Conservation (phyloP, 2,797 vertebrate species). For the Labeo calbasu region DNA sequence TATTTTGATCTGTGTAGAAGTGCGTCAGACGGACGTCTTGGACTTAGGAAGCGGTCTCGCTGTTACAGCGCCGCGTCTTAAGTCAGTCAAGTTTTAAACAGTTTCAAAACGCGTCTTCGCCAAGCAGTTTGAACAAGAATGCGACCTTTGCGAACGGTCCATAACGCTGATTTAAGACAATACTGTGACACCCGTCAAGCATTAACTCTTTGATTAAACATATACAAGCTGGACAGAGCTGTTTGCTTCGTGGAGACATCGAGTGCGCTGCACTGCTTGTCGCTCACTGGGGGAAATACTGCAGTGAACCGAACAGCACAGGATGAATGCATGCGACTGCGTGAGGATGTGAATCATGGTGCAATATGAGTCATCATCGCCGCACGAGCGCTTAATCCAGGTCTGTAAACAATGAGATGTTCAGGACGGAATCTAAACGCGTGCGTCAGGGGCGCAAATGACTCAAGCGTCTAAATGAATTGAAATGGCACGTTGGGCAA, state of each 20-base stretch:
- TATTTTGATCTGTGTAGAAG: neutral
- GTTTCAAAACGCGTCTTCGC: neutral
- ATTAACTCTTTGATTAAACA: neutral
- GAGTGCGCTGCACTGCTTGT: neutral
- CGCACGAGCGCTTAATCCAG: constrained; percentile 45
- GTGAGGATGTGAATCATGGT: constrained; percentile 59
- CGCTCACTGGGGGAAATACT: constrained; percentile 25
- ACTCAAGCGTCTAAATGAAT: constrained; percentile 12
- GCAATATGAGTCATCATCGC: constrained; percentile 61
- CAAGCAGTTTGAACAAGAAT: neutral
- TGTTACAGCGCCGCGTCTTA: neutral
- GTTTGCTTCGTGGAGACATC: neutral
- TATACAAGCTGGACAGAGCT: neutral
- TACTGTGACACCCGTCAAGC: neutral
- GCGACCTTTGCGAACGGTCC: neutral
- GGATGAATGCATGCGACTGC: constrained; percentile 23
- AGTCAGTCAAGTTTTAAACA: neutral
- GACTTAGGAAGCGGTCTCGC: neutral
- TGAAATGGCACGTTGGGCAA: neutral
- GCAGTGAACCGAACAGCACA: constrained; percentile 30
- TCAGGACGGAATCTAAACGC: constrained; percentile 24
- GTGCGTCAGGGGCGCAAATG: constrained; percentile 31
- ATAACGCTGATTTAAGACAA: neutral
- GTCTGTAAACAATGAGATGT: constrained; percentile 45
- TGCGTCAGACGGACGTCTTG: neutral